Percentiles rank a stretch among this genome's conserved stretches.
These are phyloP conservation scores for Siphonodentalium dalli DNA, from an alignment of 2,888 invertebrate genomes.

Conservation along the genomic window DNA sequence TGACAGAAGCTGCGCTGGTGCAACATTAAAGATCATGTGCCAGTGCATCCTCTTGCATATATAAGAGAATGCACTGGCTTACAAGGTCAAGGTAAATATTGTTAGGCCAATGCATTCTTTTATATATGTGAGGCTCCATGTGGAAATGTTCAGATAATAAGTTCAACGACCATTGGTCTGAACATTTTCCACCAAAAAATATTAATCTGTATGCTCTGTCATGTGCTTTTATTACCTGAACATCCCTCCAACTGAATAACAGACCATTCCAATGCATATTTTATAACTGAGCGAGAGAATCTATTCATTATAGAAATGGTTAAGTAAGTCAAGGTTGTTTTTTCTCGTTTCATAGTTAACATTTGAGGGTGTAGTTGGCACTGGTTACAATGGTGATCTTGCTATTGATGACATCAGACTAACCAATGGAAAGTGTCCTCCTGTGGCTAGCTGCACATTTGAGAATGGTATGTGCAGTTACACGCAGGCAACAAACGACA, in stretches of 20 bases:
- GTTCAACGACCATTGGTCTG: background rate
- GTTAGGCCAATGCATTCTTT: too few species aligned
- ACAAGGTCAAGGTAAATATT: too few species aligned
- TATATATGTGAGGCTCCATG: too few species aligned
- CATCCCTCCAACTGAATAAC: constrained; percentile 4
- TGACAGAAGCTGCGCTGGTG: too few species aligned
- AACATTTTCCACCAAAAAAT: background rate
- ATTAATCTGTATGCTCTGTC: background rate
- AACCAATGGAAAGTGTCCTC: constrained; percentile 35
- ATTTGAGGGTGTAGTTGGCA: constrained; percentile 56
- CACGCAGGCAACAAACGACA: constrained; percentile 46
- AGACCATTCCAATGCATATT: too few species aligned
- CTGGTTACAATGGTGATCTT: constrained; percentile 54
- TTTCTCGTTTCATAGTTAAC: constrained; percentile 44
- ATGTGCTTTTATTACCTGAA: background rate
- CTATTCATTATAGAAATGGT: too few species aligned
- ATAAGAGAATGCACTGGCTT: too few species aligned
- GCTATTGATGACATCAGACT: constrained; percentile 61
- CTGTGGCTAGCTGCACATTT: constrained; percentile 53
- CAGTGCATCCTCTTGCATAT: too few species aligned
- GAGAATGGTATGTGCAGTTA: constrained; percentile 53
- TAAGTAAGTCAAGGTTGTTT: too few species aligned
- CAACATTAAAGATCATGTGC: too few species aligned
- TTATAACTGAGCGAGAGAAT: too few species aligned
- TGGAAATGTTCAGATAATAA: too few species aligned